Percentiles rank a stretch among this genome's conserved stretches.
These are phyloP conservation scores for Bombus fervidus DNA, from an alignment of 1,140 invertebrate genomes.

Conservation along the genomic window DNA sequence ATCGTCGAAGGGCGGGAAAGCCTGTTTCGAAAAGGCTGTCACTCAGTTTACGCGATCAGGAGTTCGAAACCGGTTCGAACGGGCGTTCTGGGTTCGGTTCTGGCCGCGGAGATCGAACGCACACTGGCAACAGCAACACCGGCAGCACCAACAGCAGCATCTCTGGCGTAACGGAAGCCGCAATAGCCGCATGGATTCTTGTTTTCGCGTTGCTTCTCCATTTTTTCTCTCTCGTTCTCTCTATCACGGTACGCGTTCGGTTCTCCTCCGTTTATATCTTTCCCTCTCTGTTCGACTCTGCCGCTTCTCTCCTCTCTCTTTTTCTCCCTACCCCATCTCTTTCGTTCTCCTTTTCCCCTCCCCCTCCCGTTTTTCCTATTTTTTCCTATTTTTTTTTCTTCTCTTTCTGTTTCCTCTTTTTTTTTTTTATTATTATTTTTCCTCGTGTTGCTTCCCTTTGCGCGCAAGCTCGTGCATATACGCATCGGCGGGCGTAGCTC, in stretches of 20 bases:
- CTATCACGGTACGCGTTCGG: background rate
- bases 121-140: constrained; percentile 17
- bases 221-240: constrained; percentile 31
- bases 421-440: constrained; percentile 46
- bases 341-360: constrained; percentile 7
- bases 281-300: background rate
- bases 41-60: constrained; percentile 59
- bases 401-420: background rate
- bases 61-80: constrained; percentile 61
- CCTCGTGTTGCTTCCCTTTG: constrained; percentile 54
- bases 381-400: constrained; percentile 27
- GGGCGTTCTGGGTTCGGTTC: constrained; percentile 45
- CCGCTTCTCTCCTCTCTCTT: background rate
- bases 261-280: constrained; percentile 10
- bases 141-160: constrained; percentile 37
- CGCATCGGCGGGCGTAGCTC: constrained; percentile 67
- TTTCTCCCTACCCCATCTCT: background rate
- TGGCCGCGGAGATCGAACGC: constrained; percentile 39
- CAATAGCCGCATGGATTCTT: constrained; percentile 70
- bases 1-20: constrained; percentile 54
- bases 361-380: constrained; percentile 26
- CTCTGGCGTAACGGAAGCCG: constrained; percentile 68
- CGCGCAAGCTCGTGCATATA: constrained; percentile 65
- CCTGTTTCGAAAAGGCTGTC: constrained; percentile 63
- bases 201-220: constrained; percentile 63